phyloP scores from a whole-genome alignment of 2,113 vertebrate genomes.

The Bombycilla garrulus region DNA sequence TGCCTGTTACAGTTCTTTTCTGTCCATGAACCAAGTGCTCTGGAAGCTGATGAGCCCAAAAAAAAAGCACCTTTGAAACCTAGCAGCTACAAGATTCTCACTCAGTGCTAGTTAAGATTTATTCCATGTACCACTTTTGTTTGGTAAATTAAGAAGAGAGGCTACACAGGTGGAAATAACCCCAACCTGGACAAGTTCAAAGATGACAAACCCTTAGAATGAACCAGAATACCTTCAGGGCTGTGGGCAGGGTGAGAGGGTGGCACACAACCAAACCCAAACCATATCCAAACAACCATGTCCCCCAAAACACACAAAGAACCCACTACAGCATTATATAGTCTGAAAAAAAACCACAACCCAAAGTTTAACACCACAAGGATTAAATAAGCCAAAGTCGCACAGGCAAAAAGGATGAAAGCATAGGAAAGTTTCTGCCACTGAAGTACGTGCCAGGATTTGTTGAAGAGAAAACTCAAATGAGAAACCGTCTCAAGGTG shows the following conservation, averaged over 20 bases:
- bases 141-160: background rate
- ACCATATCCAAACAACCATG: background rate
- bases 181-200: background rate
- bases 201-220: background rate
- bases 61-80: background rate
- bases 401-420: background rate
- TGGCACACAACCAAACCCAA: background rate
- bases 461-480: background rate
- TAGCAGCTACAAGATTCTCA: background rate
- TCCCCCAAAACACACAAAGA: background rate
- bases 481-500: background rate
- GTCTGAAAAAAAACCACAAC: background rate
- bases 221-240: background rate
- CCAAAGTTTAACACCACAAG: rapidly evolving
- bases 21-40: background rate
- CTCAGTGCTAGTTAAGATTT: background rate
- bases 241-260: rapidly evolving
- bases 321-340: rapidly evolving
- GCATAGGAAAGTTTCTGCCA: background rate
- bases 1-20: background rate
- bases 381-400: background rate
- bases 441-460: background rate
- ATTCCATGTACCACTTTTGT: rapidly evolving
- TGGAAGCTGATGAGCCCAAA: background rate
- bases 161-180: background rate